Conservation (phyloP, 1,140 invertebrate genomes). For the Pentalonia nigronervosa region DNA sequence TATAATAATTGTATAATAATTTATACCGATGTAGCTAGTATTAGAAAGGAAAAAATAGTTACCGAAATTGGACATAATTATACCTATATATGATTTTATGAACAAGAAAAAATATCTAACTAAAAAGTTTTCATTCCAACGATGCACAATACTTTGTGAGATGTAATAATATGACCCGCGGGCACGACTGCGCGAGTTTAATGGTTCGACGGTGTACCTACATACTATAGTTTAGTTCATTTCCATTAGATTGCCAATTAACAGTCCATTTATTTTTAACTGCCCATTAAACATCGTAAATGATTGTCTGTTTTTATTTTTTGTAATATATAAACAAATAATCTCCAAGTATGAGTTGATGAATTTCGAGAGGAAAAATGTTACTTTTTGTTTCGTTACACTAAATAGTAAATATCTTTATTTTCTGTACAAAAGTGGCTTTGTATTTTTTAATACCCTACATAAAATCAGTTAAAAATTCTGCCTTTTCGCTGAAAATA, state of each 20-base stretch:
- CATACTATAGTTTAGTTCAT: neutral
- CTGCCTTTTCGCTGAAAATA: no score
- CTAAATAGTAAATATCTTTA: neutral
- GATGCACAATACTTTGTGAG: neutral
- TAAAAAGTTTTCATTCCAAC: neutral
- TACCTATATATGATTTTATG: neutral
- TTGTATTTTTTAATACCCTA: no score
- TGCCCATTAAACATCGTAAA: neutral
- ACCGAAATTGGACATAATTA: neutral
- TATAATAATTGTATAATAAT: no score
- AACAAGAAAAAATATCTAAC: conserved; percentile 4
- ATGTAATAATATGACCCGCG: neutral
- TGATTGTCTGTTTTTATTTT: neutral
- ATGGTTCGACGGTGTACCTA: neutral
- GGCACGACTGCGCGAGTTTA: neutral
- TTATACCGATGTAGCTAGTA: no score
- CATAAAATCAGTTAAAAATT: no score
- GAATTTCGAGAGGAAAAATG: neutral
- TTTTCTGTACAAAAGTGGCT: no score
- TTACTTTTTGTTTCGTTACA: neutral
- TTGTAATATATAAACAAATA: neutral
- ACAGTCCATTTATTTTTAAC: neutral
- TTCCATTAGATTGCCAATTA: conserved; percentile 16
- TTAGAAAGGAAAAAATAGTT: neutral
- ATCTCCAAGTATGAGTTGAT: neutral